Evolutionary conservation across 2,113 vertebrate species (phyloP).

Genomic region (Ornithorhynchus anatinus): DNA sequence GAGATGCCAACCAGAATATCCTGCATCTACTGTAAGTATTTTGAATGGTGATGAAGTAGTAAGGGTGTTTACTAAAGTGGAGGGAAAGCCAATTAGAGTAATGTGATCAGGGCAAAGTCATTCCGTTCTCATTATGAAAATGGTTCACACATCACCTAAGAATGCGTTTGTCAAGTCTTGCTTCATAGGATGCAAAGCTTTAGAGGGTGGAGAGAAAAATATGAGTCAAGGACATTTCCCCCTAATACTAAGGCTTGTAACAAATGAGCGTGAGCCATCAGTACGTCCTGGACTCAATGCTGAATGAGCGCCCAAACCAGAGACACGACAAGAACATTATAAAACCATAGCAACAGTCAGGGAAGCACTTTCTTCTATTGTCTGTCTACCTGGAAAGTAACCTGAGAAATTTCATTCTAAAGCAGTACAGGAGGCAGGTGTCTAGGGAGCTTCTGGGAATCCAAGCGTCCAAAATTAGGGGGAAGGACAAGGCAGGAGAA

Average conservation of each 20-base stretch:
- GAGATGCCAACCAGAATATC: not conserved
- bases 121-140: conserved; percentile 12
- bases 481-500: no score
- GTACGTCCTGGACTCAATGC: not conserved
- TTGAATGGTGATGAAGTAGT: fast-evolving
- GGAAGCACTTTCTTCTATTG: not conserved
- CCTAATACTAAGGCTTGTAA: not conserved
- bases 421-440: no score
- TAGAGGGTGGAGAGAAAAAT: conserved; percentile 12
- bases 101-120: not conserved
- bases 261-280: not conserved
- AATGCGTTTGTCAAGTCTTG: conserved; percentile 18
- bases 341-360: fast-evolving
- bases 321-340: not conserved
- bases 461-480: no score
- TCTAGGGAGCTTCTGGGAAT: no score
- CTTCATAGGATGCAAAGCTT: conserved; percentile 8
- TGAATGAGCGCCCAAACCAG: fast-evolving
- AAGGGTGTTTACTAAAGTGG: not conserved
- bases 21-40: fast-evolving
- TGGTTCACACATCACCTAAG: not conserved
- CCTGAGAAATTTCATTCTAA: not conserved
- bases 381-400: not conserved
- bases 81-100: conserved; percentile 3
- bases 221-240: not conserved